Evolutionary conservation across 2,888 invertebrate genomes (phyloP).

Genomic region (Eucriotettix oculatus): DNA sequence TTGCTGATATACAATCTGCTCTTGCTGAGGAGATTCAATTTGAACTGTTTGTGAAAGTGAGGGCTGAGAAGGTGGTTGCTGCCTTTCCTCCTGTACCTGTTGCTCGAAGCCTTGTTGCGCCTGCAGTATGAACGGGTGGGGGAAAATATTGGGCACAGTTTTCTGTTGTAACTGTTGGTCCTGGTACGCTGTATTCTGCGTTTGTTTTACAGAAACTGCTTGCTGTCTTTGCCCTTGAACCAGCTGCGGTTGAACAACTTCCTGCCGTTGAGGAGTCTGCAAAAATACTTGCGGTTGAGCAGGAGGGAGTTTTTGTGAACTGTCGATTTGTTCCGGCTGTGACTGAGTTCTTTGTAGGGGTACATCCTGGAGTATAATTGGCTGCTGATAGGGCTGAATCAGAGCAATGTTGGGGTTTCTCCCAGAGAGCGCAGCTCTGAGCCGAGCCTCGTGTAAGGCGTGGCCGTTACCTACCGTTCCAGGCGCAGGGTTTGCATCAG

Average conservation of each 20-base stretch:
- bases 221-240: background rate
- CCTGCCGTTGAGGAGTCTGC: too few relatives aligned
- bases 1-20: too few relatives aligned
- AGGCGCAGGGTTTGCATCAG: background rate
- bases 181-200: background rate
- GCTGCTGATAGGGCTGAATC: background rate
- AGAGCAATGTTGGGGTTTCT: conserved; percentile 4
- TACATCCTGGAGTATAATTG: background rate
- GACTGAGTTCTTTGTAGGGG: too few relatives aligned
- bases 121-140: background rate
- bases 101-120: conserved; percentile 5
- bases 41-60: too few relatives aligned
- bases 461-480: background rate
- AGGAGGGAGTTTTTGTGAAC: too few relatives aligned
- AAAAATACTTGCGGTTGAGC: too few relatives aligned
- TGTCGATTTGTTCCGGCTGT: too few relatives aligned
- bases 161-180: background rate
- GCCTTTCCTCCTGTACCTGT: background rate
- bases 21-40: too few relatives aligned
- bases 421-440: conserved; percentile 9
- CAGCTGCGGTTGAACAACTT: background rate
- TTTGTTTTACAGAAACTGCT: background rate
- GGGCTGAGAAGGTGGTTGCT: too few relatives aligned
- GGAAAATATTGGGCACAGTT: too few relatives aligned
- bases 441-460: conserved; percentile 8